Conservation (phyloP, 2,888 invertebrate species). For the Automeris io region DNA sequence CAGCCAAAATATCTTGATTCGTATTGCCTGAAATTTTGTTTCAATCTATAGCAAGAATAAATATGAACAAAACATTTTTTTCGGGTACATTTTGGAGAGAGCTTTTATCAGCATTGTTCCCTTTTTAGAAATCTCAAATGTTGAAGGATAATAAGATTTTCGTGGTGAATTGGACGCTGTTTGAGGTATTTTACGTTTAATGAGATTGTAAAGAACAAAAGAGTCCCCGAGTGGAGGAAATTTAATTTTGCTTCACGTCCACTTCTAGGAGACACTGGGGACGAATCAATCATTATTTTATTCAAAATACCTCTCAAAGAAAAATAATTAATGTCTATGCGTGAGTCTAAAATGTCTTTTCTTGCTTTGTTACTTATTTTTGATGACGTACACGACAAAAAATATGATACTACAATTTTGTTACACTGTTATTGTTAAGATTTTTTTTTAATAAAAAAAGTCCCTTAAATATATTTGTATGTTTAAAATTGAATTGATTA, state of each 20-base stretch:
- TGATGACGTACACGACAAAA: no score
- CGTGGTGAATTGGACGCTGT: slow-evolving; percentile 39
- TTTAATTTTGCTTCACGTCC: slow-evolving; percentile 45
- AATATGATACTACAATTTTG: no score
- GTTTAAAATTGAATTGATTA: no score
- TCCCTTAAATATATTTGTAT: no score
- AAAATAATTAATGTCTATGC: slow-evolving; percentile 8
- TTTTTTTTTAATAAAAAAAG: no score
- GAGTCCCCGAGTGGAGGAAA: slow-evolving; percentile 44
- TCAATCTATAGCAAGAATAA: no score
- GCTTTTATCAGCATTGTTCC: slow-evolving; percentile 4
- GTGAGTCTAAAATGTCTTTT: slow-evolving; percentile 4
- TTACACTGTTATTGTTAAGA: no score
- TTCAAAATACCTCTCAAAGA: slow-evolving; percentile 11
- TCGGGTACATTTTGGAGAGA: not conserved
- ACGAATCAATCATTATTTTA: slow-evolving; percentile 43
- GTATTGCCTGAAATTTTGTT: no score
- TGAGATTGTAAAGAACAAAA: slow-evolving; percentile 60
- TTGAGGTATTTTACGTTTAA: slow-evolving; percentile 51
- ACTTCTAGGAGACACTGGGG: slow-evolving; percentile 41
- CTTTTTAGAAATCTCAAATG: slow-evolving; percentile 28
- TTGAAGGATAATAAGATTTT: slow-evolving; percentile 46
- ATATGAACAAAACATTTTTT: slow-evolving; percentile 2
- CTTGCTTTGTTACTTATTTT: not conserved
- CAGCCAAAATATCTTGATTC: no score